These are phyloP conservation scores for Piprites chloris DNA, from an alignment of 2,113 vertebrate genomes.

Conservation along the genomic window DNA sequence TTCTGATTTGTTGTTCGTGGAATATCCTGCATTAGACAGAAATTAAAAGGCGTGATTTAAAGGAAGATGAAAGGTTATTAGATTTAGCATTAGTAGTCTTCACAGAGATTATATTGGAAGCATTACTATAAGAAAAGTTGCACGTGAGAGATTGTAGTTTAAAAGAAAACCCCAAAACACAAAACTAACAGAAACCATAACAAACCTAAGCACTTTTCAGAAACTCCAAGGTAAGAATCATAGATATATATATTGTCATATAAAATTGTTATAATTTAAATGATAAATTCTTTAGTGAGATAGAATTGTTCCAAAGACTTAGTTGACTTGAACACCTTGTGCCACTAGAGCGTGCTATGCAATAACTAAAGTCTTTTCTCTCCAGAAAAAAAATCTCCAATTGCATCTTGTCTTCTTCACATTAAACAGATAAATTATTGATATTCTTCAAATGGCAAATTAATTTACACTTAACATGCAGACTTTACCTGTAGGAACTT, in stretches of 20 bases:
- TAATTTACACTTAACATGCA: conserved; percentile 65
- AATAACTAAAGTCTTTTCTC: conserved; percentile 10
- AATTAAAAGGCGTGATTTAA: not conserved
- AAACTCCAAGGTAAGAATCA: not conserved
- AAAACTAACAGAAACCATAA: not conserved
- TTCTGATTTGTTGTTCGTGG: not conserved
- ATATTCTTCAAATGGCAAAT: conserved; percentile 64
- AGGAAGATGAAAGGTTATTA: not conserved
- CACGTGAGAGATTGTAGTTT: not conserved
- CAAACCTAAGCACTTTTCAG: not conserved
- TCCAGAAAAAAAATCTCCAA: not conserved
- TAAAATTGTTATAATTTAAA: not conserved
- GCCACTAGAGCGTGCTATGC: conserved; percentile 68
- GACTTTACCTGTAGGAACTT: conserved; percentile 59
- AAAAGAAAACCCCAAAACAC: not conserved
- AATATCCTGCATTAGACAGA: not conserved
- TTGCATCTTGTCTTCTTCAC: conserved; percentile 23
- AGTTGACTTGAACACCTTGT: not conserved
- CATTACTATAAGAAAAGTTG: not conserved
- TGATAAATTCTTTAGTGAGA: not conserved
- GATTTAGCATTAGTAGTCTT: not conserved
- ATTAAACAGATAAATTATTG: conserved; percentile 60
- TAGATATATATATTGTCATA: not conserved
- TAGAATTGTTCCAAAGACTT: not conserved
- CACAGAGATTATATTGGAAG: not conserved